Base-by-base conservation (phyloP, 2,888 invertebrate genomes). In the Rhingia rostrata region DNA sequence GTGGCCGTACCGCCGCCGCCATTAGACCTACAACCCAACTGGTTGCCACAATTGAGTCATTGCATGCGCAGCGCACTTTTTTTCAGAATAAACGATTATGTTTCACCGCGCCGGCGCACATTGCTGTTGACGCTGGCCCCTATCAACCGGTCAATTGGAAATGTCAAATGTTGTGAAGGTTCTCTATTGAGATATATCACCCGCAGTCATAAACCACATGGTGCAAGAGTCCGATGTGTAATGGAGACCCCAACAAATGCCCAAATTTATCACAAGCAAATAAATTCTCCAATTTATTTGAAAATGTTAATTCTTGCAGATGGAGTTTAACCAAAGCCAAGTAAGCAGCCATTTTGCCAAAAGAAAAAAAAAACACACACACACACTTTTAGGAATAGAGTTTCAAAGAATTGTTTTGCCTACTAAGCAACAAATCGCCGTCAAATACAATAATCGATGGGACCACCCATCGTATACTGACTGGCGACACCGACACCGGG, bases 21-120 rank as follows among this genome's bases (percentile, higher is more conserved):
- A 77, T 53, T 77, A 32, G 43, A 39, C 39, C 66, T 39, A 54
- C 53, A 47, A 12, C 7, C 14, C 60, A 77, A 77, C 77, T 67
- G 83, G 83, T 83, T 74, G 56, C n/a, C 45, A 58, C 84, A 84
- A 84, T 84, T 84, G 84, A 84, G 79, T 79, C 84, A 84, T 84
- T 84, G 56, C 43, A 4, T 47, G 39, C 7, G 22, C 53, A 4
- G 22, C 1, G 14, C 47, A 69, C 37, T 49, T 39, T 9, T 70
- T 41, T 35, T 4, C 43, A 37, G 37, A 67, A 74, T 61, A 69
- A 81, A 75, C 58, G 74, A 74, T 66, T 70, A 53, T 47, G 54
- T 70, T 75, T 75, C 77, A 82, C 53, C 22, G 22, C n/a, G n/a
- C n/a, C n/a, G n/a, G n/a, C 70, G 53, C 75, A 74, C 69, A 74